A percentile compares a stretch with the other conserved stretches of the same genome.
phyloP scores from a whole-genome alignment of 2,797 vertebrate genomes.

The Gorsachius magnificus region DNA sequence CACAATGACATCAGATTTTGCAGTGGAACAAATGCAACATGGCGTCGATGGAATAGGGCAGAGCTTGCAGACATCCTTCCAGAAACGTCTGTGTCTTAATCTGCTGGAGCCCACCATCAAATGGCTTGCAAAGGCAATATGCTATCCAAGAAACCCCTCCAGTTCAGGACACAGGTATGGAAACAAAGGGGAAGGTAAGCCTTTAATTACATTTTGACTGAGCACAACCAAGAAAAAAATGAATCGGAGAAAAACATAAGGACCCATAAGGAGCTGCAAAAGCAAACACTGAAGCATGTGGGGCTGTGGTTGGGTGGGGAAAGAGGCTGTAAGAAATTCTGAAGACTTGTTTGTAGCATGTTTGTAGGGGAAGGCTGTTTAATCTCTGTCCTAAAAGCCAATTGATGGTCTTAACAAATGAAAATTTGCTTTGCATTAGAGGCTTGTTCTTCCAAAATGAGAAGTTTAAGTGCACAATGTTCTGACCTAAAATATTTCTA shows the following conservation, averaged over 20 bases:
- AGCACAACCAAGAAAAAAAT: neutral
- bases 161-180: neutral
- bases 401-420: neutral
- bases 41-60: neutral
- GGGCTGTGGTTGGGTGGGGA: neutral
- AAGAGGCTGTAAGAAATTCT: neutral
- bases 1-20: neutral
- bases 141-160: neutral
- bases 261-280: slow-evolving; percentile 3
- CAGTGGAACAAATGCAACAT: neutral
- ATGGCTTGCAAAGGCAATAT: neutral
- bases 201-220: slow-evolving; percentile 38
- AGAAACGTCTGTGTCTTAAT: slow-evolving; percentile 21
- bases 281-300: neutral
- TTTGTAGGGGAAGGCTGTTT: neutral
- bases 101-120: slow-evolving; percentile 16
- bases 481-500: slow-evolving; percentile 55
- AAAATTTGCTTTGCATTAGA: slow-evolving; percentile 26
- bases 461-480: slow-evolving; percentile 28
- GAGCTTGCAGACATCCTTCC: slow-evolving; percentile 5
- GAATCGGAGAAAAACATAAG: neutral
- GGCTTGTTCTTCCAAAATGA: slow-evolving; percentile 28
- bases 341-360: neutral
- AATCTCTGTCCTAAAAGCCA: neutral
- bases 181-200: slow-evolving; percentile 36